These are phyloP conservation scores for Leptodactylus fallax DNA, from an alignment of 2,797 vertebrate species.

Conservation along the genomic window DNA sequence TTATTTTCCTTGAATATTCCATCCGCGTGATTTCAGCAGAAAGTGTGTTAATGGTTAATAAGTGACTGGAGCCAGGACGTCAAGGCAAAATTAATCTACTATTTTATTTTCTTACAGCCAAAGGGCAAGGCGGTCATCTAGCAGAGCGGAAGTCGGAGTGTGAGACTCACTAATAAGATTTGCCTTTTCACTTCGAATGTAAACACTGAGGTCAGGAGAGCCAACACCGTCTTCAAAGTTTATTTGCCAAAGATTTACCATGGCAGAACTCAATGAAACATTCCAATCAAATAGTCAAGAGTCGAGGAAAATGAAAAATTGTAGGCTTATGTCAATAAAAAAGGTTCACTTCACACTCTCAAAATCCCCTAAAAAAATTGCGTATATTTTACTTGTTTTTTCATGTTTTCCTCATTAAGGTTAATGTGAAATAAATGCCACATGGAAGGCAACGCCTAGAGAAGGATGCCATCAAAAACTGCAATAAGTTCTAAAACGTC, in stretches of 20 bases:
- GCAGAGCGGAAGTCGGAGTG: slow-evolving; percentile 23
- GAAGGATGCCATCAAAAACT: background rate
- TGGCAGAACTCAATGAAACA: background rate
- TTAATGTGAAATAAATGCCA: background rate
- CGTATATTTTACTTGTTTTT: background rate
- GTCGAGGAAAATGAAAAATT: background rate
- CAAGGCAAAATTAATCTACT: background rate
- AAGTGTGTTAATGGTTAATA: background rate
- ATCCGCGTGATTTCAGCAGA: no score
- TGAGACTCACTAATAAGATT: slow-evolving; percentile 21
- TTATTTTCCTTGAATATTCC: background rate
- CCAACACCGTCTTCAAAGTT: background rate
- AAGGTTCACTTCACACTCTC: background rate
- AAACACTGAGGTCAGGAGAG: slow-evolving; percentile 26
- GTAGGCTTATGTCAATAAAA: background rate
- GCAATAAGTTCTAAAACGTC: background rate
- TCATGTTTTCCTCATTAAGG: background rate
- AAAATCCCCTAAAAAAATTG: background rate
- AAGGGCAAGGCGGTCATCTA: slow-evolving; percentile 28
- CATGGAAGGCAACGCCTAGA: background rate
- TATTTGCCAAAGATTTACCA: slow-evolving; percentile 34
- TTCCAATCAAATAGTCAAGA: background rate
- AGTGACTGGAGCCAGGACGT: background rate
- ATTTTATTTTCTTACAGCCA: background rate
- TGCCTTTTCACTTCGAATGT: background rate